Conservation (phyloP, 2,113 vertebrate species). For the Ochotona princeps region DNA sequence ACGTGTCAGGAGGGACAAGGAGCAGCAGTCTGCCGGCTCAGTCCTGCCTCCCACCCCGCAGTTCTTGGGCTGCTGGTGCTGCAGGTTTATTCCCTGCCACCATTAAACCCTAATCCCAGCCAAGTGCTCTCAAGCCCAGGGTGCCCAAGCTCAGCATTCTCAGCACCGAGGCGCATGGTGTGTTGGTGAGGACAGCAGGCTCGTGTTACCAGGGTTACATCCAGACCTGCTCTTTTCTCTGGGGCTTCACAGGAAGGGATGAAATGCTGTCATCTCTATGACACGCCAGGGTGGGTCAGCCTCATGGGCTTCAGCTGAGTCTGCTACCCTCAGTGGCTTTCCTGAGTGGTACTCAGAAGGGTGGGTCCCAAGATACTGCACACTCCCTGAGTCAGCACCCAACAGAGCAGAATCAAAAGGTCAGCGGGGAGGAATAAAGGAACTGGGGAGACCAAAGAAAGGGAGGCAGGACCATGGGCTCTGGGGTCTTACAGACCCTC, state of each 20-base stretch:
- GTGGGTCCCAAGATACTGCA: background rate
- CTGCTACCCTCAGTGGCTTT: background rate
- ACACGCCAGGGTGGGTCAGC: background rate
- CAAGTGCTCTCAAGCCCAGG: background rate
- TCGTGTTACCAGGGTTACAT: background rate
- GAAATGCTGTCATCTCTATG: rapidly evolving
- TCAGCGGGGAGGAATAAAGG: background rate
- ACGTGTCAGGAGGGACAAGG: background rate
- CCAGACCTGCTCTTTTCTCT: background rate
- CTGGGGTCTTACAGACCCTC: background rate
- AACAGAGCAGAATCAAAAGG: background rate
- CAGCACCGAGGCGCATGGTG: background rate
- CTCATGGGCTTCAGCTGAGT: rapidly evolving
- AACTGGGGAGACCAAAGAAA: background rate
- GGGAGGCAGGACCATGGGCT: rapidly evolving
- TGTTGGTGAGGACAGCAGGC: background rate
- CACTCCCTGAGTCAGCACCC: background rate
- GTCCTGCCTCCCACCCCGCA: background rate
- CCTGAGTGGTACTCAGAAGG: background rate
- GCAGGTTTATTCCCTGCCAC: background rate
- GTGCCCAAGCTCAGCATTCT: rapidly evolving
- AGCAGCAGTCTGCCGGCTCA: too few relatives aligned
- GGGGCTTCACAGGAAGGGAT: rapidly evolving
- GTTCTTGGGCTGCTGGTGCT: background rate
- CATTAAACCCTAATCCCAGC: background rate